Evolutionary conservation across 2,888 invertebrate genomes (phyloP).

Genomic region (Caenorhabditis becei): DNA sequence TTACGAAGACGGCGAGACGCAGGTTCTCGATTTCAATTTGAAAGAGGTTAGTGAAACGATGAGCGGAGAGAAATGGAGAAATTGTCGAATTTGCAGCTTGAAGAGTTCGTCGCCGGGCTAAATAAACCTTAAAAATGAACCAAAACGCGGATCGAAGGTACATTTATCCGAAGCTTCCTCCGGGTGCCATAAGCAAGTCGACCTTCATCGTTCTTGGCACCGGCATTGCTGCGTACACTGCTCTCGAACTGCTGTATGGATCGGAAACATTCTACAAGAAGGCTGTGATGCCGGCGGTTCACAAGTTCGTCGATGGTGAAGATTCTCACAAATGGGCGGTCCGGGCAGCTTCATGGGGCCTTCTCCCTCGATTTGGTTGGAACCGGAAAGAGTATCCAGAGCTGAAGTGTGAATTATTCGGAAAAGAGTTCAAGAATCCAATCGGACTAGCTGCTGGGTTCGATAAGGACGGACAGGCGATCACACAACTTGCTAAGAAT

Average conservation of each 20-base stretch:
- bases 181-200: conserved; percentile 69
- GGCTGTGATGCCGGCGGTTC: conserved; percentile 78
- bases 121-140: conserved; percentile 41
- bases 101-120: conserved; percentile 30
- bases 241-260: conserved; percentile 70
- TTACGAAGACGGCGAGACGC: conserved; percentile 56
- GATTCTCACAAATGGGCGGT: conserved; percentile 76
- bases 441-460: conserved; percentile 97
- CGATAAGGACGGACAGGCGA: conserved; percentile 86
- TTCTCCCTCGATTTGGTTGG: conserved; percentile 73
- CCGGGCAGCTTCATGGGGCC: conserved; percentile 74
- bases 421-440: conserved; percentile 89
- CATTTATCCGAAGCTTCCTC: conserved; percentile 70
- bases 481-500: conserved; percentile 53
- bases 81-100: conserved; percentile 30
- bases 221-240: conserved; percentile 65
- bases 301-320: conserved; percentile 76
- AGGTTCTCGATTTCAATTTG: conserved; percentile 64
- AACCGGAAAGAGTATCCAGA: conserved; percentile 77
- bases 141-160: conserved; percentile 35
- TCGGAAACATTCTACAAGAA: conserved; percentile 77
- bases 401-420: conserved; percentile 74
- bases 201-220: conserved; percentile 62
- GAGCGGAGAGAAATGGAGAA: background rate
- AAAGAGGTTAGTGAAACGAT: conserved; percentile 50